These are phyloP conservation scores for Pseudachorutes palmiensis DNA, from an alignment of 1,140 invertebrate species.

Conservation along the genomic window DNA sequence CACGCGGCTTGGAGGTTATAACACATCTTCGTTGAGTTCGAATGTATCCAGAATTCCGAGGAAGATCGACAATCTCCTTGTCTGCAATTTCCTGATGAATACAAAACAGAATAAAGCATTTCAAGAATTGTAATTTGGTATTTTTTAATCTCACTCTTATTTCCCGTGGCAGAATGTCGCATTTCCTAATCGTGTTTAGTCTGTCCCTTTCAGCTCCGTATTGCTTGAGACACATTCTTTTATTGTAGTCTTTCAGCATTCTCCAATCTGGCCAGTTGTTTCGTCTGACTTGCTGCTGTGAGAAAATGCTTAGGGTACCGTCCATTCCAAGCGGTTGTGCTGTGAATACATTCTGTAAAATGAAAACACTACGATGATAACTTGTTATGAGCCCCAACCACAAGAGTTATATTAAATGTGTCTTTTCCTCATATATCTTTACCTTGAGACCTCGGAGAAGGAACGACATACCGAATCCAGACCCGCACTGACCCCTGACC, in stretches of 20 bases:
- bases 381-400: not conserved
- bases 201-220: slow-evolving; percentile 61
- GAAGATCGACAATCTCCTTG: slow-evolving; percentile 63
- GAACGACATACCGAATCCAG: too few relatives aligned
- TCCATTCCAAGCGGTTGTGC: not conserved
- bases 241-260: slow-evolving; percentile 74
- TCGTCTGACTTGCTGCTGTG: slow-evolving; percentile 1
- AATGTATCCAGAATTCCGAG: slow-evolving; percentile 58
- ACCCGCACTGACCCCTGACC: too few relatives aligned
- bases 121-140: too few relatives aligned
- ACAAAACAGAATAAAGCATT: too few relatives aligned
- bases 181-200: slow-evolving; percentile 66
- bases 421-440: not conserved
- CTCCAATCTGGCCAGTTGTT: slow-evolving; percentile 57
- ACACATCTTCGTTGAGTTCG: slow-evolving; percentile 64
- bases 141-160: slow-evolving; percentile 44
- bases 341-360: not conserved
- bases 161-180: slow-evolving; percentile 69
- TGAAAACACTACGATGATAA: not conserved
- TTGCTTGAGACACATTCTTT: slow-evolving; percentile 61
- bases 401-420: not conserved
- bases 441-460: not conserved
- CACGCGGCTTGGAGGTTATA: slow-evolving; percentile 67
- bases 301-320: not conserved
- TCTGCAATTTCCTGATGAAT: slow-evolving; percentile 60